Conservation (phyloP, 2,888 invertebrate species). For the Spodoptera picta region DNA sequence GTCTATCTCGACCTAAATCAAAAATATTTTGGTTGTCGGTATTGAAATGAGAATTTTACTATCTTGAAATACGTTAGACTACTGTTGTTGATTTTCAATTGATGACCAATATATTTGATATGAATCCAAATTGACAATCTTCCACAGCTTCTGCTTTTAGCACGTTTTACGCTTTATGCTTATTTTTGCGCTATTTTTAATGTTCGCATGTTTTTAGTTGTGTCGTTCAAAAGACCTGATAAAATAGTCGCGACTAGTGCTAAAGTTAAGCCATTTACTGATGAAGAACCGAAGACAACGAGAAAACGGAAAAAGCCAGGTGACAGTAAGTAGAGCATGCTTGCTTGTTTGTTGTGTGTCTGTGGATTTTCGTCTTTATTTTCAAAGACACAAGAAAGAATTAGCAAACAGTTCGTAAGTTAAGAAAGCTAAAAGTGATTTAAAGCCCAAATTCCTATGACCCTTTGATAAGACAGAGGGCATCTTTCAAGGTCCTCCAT, state of each 20-base stretch:
- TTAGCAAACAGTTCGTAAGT: neutral
- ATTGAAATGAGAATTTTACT: no score
- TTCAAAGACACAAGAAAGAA: neutral
- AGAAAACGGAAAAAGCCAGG: constrained; percentile 94
- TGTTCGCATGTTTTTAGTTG: constrained; percentile 88
- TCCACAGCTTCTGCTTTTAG: constrained; percentile 12
- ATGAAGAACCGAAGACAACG: constrained; percentile 74
- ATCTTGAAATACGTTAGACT: no score
- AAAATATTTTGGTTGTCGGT: no score
- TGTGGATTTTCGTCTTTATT: constrained; percentile 2
- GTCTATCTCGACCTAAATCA: no score
- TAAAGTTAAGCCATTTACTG: constrained; percentile 70
- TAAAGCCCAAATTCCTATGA: no score
- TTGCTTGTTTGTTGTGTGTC: constrained; percentile 20
- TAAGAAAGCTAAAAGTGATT: no score
- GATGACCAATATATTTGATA: neutral
- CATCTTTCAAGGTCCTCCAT: no score
- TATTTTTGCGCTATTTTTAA: constrained; percentile 44
- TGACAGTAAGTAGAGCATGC: constrained; percentile 80
- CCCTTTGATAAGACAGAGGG: no score
- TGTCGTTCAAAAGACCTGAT: constrained; percentile 94
- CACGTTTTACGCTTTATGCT: constrained; percentile 23
- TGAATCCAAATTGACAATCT: neutral
- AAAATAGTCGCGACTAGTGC: constrained; percentile 72
- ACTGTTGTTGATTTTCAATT: no score